Conservation (phyloP, 92 coral and sea anemone species). For the Zoanthus sociatus region DNA sequence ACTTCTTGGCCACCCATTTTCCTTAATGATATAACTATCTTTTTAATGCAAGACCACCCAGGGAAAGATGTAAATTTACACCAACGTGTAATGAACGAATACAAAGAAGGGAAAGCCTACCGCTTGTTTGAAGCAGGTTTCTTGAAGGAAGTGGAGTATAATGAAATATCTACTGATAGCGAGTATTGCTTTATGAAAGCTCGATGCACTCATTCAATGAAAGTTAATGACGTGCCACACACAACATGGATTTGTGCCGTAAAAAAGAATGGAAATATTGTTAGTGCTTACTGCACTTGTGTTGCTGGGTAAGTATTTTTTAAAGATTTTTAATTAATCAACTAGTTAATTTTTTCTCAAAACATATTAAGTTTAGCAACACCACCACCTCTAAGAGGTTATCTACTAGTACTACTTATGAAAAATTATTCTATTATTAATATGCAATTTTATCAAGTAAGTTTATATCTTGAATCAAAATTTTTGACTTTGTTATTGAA, state of each 20-base stretch:
- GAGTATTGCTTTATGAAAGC: constrained; percentile 69
- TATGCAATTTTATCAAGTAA: too few species aligned
- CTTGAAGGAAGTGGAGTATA: constrained; percentile 52
- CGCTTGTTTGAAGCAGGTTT: constrained; percentile 65
- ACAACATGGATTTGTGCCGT: constrained; percentile 63
- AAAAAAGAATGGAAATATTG: constrained; percentile 50
- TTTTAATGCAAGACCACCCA: background rate
- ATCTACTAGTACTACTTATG: too few species aligned
- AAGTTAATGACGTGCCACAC: constrained; percentile 62
- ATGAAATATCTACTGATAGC: constrained; percentile 51
- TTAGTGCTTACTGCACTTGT: constrained; percentile 69
- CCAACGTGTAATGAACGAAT: constrained; percentile 63
- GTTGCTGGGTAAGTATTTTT: background rate
- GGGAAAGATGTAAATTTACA: constrained; percentile 22
- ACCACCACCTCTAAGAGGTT: too few species aligned
- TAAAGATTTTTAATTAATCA: background rate
- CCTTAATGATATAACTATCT: constrained; percentile 55
- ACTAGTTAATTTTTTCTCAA: too few species aligned
- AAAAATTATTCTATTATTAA: too few species aligned
- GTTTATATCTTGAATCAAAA: too few species aligned
- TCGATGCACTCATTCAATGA: constrained; percentile 71
- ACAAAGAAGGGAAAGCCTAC: constrained; percentile 64
- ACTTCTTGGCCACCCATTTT: constrained; percentile 61
- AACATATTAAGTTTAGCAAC: too few species aligned
- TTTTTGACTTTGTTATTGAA: too few species aligned